These are phyloP conservation scores for Oryzias woworae DNA, from an alignment of 2,113 vertebrate species.

Conservation along the genomic window DNA sequence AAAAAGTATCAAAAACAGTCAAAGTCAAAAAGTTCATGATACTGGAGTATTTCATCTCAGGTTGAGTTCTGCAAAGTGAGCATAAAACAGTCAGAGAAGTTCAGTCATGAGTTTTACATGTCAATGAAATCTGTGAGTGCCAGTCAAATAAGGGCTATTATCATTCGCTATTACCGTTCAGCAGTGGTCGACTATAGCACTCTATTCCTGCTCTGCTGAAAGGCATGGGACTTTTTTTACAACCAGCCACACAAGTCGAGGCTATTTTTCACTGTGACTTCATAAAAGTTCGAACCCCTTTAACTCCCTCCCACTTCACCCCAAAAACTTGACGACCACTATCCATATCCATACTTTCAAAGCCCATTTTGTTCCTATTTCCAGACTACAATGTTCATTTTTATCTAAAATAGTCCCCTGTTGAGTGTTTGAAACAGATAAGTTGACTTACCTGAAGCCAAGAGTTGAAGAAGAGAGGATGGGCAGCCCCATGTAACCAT, in stretches of 20 bases:
- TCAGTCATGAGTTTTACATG: slow-evolving; percentile 29
- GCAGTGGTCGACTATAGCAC: slow-evolving; percentile 40
- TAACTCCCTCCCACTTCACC: slow-evolving; percentile 11
- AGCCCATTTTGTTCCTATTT: slow-evolving; percentile 8
- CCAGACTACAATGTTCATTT: slow-evolving; percentile 14
- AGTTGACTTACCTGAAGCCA: slow-evolving; percentile 54
- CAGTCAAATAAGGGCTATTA: slow-evolving; percentile 42
- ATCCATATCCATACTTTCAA: slow-evolving; percentile 1
- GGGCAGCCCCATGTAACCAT: slow-evolving; percentile 1
- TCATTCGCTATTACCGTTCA: slow-evolving; percentile 53
- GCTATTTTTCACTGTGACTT: slow-evolving; percentile 67
- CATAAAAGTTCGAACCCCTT: slow-evolving; percentile 58
- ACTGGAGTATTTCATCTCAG: background rate
- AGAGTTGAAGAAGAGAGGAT: slow-evolving; percentile 6
- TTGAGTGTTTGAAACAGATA: background rate
- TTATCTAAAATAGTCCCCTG: slow-evolving; percentile 1
- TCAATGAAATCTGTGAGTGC: slow-evolving; percentile 14
- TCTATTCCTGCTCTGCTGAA: slow-evolving; percentile 53
- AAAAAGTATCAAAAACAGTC: slow-evolving; percentile 16
- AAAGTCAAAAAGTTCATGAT: slow-evolving; percentile 16
- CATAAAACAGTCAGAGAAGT: no score
- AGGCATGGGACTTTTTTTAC: slow-evolving; percentile 55
- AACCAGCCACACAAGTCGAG: slow-evolving; percentile 68
- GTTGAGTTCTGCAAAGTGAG: no score
- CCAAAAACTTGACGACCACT: slow-evolving; percentile 7